A percentile compares a stretch with the other conserved stretches of the same genome.
These are phyloP conservation scores for Phoeniculus purpureus DNA, from an alignment of 2,797 vertebrate species.

Conservation along the genomic window DNA sequence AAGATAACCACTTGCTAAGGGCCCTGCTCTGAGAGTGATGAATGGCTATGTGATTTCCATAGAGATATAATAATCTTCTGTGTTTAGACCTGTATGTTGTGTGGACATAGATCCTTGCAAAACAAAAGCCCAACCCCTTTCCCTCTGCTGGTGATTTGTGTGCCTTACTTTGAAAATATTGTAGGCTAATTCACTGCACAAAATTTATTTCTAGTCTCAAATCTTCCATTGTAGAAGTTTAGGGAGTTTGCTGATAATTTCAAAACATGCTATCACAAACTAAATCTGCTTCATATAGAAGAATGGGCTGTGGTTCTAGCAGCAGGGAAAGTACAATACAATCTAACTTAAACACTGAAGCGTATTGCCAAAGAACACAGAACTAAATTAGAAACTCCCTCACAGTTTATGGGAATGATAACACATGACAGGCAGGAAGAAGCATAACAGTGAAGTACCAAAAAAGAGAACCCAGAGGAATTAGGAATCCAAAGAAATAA, in stretches of 20 bases:
- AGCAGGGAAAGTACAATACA: not conserved
- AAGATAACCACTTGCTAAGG: slow-evolving; percentile 9
- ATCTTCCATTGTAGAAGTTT: not conserved
- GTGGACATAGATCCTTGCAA: not conserved
- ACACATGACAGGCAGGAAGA: not conserved
- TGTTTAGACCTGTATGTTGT: not conserved
- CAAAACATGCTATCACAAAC: not conserved
- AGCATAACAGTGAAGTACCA: not conserved
- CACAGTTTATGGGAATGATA: not conserved
- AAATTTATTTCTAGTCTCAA: not conserved
- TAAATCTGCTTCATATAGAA: not conserved
- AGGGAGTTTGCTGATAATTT: not conserved
- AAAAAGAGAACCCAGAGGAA: not conserved
- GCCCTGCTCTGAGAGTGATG: not conserved
- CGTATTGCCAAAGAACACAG: not conserved
- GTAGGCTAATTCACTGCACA: not conserved
- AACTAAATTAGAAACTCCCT: not conserved
- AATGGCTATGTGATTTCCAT: not conserved
- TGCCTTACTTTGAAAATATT: not conserved
- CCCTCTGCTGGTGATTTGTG: not conserved
- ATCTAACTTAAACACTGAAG: not conserved
- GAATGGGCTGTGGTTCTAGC: not conserved
- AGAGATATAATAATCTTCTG: not conserved
- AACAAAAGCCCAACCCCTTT: not conserved
- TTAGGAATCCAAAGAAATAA: not conserved